Evolutionary conservation across 2,113 vertebrate genomes (phyloP).

Genomic region (Nesogale talazaci): DNA sequence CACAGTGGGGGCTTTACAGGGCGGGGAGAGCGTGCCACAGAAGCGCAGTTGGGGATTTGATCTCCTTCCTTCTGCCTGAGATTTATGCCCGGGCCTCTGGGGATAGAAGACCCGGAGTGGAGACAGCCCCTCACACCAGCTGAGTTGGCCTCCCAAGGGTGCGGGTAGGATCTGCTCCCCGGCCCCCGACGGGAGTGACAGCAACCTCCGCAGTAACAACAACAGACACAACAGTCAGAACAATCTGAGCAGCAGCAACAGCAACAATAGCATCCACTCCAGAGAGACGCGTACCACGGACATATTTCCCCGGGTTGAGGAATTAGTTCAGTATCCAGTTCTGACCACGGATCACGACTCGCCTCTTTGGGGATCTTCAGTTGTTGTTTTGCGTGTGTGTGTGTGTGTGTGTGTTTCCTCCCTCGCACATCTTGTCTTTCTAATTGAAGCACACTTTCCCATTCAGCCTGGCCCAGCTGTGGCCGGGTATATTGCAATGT

Average conservation of each 20-base stretch:
- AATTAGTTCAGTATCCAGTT: neutral
- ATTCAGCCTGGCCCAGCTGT: constrained; percentile 69
- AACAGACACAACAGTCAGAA: neutral
- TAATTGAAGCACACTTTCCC: constrained; percentile 42
- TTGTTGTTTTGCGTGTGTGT: neutral
- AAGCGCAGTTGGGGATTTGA: neutral
- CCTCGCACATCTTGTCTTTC: neutral
- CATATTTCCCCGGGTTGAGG: neutral
- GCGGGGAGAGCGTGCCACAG: neutral
- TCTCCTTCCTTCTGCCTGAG: neutral
- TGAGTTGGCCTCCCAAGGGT: neutral
- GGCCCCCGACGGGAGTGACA: neutral
- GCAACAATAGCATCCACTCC: neutral
- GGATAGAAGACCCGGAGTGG: neutral
- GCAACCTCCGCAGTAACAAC: neutral
- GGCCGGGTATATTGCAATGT: constrained; percentile 81
- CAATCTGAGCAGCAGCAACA: neutral
- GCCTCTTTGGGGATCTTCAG: neutral
- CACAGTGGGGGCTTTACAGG: neutral
- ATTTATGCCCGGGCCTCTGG: neutral
- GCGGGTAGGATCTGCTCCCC: neutral
- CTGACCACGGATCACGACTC: neutral
- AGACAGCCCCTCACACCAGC: neutral
- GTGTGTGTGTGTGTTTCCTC: neutral
- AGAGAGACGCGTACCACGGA: neutral